Conservation (phyloP, 2,113 vertebrate species). For the Okapia johnstoni region DNA sequence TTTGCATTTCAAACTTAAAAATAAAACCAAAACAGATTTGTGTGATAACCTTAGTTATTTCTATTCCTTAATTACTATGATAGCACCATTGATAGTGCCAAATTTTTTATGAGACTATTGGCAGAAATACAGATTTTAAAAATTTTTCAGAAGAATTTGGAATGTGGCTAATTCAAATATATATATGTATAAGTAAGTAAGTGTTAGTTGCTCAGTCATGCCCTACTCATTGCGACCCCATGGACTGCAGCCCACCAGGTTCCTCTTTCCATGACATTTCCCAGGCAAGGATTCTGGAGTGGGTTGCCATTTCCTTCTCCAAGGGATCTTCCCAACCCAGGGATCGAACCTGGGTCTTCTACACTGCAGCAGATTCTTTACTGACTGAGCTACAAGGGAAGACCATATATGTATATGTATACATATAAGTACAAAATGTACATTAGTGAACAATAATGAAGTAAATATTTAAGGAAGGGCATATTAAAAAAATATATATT, state of each 20-base stretch:
- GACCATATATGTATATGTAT: not conserved
- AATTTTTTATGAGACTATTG: slow-evolving; percentile 64
- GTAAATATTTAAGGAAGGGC: slow-evolving; percentile 52
- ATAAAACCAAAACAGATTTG: slow-evolving; percentile 59
- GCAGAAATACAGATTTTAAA: slow-evolving; percentile 62
- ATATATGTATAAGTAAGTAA: not conserved
- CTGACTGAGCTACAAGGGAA: not conserved
- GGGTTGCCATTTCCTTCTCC: not conserved
- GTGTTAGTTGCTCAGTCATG: not conserved
- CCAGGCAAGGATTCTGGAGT: not conserved
- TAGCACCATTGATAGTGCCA: slow-evolving; percentile 62
- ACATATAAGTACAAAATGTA: slow-evolving; percentile 52
- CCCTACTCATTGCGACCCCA: not conserved
- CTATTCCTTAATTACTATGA: slow-evolving; percentile 73
- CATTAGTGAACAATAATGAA: slow-evolving; percentile 69
- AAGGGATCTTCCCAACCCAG: not conserved
- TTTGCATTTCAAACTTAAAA: slow-evolving; percentile 73
- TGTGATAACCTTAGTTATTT: slow-evolving; percentile 58
- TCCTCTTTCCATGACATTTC: not conserved
- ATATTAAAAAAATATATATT: slow-evolving; percentile 66
- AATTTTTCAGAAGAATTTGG: slow-evolving; percentile 45
- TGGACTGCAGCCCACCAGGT: not conserved
- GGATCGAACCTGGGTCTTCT: not conserved
- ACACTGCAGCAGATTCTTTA: not conserved
- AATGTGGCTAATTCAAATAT: slow-evolving; percentile 73